Evolutionary conservation across 2,113 vertebrate genomes (phyloP).

Genomic region (Myiagra hebetior): DNA sequence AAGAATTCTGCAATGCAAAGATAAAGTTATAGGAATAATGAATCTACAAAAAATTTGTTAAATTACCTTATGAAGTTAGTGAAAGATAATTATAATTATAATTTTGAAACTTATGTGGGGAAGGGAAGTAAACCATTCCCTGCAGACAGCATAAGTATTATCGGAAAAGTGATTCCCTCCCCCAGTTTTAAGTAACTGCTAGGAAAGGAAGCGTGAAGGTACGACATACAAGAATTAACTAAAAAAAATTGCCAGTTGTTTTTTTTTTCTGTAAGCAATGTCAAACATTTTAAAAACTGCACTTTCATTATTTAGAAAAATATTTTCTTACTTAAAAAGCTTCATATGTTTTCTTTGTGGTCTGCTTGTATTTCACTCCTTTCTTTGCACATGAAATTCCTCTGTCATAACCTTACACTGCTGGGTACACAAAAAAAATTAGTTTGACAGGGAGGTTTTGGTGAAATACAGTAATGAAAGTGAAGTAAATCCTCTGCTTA

Average conservation of each 20-base stretch:
- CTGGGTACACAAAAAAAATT: background rate
- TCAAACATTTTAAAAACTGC: background rate
- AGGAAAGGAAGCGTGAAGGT: background rate
- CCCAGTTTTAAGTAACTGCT: background rate
- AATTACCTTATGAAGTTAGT: background rate
- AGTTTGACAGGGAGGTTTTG: background rate
- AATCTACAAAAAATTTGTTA: background rate
- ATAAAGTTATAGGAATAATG: background rate
- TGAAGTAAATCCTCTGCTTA: background rate
- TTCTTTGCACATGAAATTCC: background rate
- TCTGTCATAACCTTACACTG: background rate
- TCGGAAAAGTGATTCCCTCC: background rate
- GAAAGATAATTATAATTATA: background rate
- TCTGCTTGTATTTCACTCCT: background rate
- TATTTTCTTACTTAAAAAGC: background rate
- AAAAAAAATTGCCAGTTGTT: background rate
- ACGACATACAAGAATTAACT: background rate
- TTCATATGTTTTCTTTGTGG: background rate
- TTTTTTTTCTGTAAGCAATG: background rate
- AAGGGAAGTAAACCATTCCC: background rate
- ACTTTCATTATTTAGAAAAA: background rate
- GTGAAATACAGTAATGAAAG: background rate
- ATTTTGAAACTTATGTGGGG: background rate
- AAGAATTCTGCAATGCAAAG: background rate
- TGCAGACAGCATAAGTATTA: background rate